A percentile compares a stretch with the other conserved stretches of the same genome.
Evolutionary conservation across 2,888 invertebrate species (phyloP).

Genomic region (Xestia rhomboidea): DNA sequence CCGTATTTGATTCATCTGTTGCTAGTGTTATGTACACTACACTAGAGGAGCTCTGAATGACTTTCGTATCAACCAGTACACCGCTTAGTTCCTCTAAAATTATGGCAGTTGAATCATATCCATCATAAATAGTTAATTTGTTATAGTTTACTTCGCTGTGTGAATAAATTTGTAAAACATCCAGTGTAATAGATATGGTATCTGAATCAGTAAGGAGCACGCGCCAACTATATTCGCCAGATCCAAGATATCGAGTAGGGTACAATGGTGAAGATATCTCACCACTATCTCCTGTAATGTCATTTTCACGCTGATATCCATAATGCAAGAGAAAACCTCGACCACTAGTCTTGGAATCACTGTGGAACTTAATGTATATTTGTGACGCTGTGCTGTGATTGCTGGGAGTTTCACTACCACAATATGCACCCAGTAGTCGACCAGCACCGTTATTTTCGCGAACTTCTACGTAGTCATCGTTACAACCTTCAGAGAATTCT

Average conservation of each 20-base stretch:
- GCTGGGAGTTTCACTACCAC: constrained; percentile 92
- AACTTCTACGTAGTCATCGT: constrained; percentile 96
- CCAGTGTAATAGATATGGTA: constrained; percentile 73
- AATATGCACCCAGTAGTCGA: constrained; percentile 92
- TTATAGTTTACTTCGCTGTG: constrained; percentile 76
- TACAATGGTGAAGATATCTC: constrained; percentile 95
- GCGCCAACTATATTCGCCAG: constrained; percentile 92
- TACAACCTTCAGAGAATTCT: constrained; percentile 93
- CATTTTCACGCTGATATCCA: constrained; percentile 92
- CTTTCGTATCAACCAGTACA: constrained; percentile 69
- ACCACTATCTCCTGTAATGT: constrained; percentile 93
- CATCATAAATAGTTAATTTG: constrained; percentile 92
- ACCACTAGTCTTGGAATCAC: constrained; percentile 90
- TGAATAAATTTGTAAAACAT: constrained; percentile 80
- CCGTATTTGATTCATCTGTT: constrained; percentile 83
- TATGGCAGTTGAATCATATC: constrained; percentile 92
- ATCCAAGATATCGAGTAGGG: constrained; percentile 88
- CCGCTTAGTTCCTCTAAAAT: constrained; percentile 91
- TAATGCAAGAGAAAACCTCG: constrained; percentile 95
- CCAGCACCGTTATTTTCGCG: constrained; percentile 92
- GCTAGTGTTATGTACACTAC: constrained; percentile 91
- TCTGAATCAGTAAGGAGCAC: constrained; percentile 89
- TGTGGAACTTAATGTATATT: constrained; percentile 95
- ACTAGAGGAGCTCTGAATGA: constrained; percentile 91
- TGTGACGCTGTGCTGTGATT: constrained; percentile 90